Percentiles rank a stretch among this genome's conserved stretches.
Evolutionary conservation across 2,113 vertebrate species (phyloP).

Genomic region (Gymnocephalus cernua): DNA sequence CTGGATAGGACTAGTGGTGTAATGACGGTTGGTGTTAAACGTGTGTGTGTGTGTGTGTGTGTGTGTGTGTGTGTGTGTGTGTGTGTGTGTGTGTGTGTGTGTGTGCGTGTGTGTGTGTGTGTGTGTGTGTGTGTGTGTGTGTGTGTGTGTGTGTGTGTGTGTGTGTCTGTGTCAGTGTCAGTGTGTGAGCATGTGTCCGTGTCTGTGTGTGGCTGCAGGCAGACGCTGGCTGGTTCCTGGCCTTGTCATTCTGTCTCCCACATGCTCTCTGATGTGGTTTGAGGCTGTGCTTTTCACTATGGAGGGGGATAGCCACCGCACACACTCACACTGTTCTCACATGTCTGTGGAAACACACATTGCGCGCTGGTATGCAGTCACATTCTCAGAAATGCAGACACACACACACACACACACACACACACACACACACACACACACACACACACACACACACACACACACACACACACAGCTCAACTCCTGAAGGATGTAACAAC

Average conservation of each 20-base stretch:
- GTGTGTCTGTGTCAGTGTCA: neutral
- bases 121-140: conserved; percentile 36
- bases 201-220: conserved; percentile 77
- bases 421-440: conserved; percentile 34
- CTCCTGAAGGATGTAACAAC: conserved; percentile 69
- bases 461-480: conserved; percentile 25
- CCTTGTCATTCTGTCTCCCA: conserved; percentile 82
- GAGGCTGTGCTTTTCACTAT: conserved; percentile 79
- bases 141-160: conserved; percentile 31
- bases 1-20: conserved; percentile 67
- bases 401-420: conserved; percentile 45
- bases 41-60: conserved; percentile 46
- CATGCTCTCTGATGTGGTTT: conserved; percentile 78
- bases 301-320: conserved; percentile 72
- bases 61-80: neutral
- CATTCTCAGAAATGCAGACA: conserved; percentile 72
- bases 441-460: conserved; percentile 25
- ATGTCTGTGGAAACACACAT: conserved; percentile 83
- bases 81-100: conserved; percentile 11
- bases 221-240: conserved; percentile 77
- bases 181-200: conserved; percentile 47
- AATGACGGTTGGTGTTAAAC: conserved; percentile 62
- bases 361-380: conserved; percentile 74
- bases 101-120: conserved; percentile 4
- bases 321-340: conserved; percentile 82